phyloP scores from a whole-genome alignment of 2,113 vertebrate genomes.

The Smithornis capensis region DNA sequence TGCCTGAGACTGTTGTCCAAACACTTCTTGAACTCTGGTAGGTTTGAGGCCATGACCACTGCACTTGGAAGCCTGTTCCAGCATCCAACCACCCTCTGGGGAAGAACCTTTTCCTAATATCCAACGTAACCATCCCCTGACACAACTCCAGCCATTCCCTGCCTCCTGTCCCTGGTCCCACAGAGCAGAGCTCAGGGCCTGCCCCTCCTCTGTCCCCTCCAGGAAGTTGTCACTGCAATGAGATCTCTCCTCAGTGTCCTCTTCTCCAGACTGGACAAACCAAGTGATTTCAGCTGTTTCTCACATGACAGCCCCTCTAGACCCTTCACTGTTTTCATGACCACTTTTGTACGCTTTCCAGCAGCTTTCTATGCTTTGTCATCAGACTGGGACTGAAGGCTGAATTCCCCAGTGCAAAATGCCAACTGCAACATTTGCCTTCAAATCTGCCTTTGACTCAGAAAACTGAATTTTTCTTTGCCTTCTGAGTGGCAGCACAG shows the following conservation, averaged over 20 bases:
- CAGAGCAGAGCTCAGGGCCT: neutral
- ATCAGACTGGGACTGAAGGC: neutral
- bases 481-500: neutral
- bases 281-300: neutral
- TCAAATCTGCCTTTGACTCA: neutral
- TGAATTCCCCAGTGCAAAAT: neutral
- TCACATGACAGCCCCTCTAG: neutral
- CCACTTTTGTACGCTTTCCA: neutral
- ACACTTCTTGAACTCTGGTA: accelerated
- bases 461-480: neutral
- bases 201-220: neutral
- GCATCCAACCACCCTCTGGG: neutral
- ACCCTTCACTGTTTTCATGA: accelerated
- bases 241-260: neutral
- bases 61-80: neutral
- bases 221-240: neutral
- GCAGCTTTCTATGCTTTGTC: neutral
- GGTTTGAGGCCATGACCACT: neutral
- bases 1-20: neutral
- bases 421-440: neutral
- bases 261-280: neutral
- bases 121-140: neutral
- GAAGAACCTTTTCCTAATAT: neutral
- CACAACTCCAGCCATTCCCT: neutral
- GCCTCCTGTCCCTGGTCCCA: neutral